Evolutionary conservation across 2,113 vertebrate genomes (phyloP).

Genomic region (Mus musculus): GRCm39 chr12:33000001-33000500

Average conservation of each 20-base stretch:
- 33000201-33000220: neutral
- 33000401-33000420: neutral
- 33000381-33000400: neutral
- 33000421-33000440: neutral
- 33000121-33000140: neutral
- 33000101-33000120: neutral
- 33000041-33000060: neutral
- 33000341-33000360: neutral
- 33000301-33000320: constrained; percentile 4
- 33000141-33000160: neutral
- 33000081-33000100: neutral
- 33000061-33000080: neutral
- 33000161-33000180: neutral
- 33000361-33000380: neutral
- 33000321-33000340: constrained; percentile 13
- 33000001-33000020: neutral
- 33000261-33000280: constrained; percentile 32
- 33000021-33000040: no score
- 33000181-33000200: constrained; percentile 47
- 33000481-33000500: neutral
- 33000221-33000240: constrained; percentile 12
- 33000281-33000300: neutral
- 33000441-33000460: neutral
- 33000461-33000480: constrained; percentile 55
- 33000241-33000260: constrained; percentile 34